These are phyloP conservation scores for Piprites chloris DNA, from an alignment of 2,113 vertebrate species.

Conservation along the genomic window DNA sequence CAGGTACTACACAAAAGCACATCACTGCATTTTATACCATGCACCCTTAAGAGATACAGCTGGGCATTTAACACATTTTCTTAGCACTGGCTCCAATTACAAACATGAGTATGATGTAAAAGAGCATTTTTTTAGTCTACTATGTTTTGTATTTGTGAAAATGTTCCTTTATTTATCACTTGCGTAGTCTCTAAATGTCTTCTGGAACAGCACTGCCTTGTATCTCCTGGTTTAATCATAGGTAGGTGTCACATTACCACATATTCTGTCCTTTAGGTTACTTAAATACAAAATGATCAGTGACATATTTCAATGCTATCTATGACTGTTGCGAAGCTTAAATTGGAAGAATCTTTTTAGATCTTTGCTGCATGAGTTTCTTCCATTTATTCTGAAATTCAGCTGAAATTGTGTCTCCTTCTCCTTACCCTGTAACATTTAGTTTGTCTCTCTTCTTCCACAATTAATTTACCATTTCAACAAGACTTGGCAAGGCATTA, in stretches of 20 bases:
- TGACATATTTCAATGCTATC: neutral
- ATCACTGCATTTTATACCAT: neutral
- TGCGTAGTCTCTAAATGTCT: neutral
- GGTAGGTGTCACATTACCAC: neutral
- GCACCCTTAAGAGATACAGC: neutral
- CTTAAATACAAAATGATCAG: constrained; percentile 17
- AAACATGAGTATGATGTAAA: neutral
- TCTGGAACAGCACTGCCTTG: neutral
- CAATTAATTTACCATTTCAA: constrained; percentile 27
- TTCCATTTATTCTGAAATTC: constrained; percentile 11
- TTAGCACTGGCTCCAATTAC: neutral
- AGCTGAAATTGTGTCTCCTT: neutral
- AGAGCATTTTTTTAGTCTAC: neutral
- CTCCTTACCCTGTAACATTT: neutral
- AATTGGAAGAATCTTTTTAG: constrained; percentile 28
- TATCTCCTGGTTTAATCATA: constrained; percentile 10
- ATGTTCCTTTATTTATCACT: neutral
- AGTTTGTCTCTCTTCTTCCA: constrained; percentile 22
- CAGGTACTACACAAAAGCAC: neutral
- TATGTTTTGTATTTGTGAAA: neutral
- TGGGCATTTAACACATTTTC: neutral
- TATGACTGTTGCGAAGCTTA: neutral
- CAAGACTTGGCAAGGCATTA: constrained; percentile 3
- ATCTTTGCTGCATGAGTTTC: neutral
- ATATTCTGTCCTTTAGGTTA: neutral